phyloP scores from a whole-genome alignment of 2,797 vertebrate species.

The Ceryle rudis region DNA sequence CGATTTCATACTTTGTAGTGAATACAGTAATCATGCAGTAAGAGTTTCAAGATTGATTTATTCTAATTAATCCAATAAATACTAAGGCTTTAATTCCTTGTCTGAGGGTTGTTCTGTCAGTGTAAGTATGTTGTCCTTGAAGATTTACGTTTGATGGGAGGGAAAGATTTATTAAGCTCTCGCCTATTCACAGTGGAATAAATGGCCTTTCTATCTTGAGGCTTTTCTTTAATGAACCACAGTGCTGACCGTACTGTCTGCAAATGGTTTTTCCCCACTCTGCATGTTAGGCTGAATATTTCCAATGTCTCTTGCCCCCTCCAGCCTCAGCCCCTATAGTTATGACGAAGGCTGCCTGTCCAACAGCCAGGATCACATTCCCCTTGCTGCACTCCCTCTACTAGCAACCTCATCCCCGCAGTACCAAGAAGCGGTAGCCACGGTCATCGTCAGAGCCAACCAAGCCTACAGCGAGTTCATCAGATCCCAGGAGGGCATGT shows the following conservation, averaged over 20 bases:
- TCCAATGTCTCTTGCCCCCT: slow-evolving; percentile 5
- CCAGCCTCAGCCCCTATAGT: slow-evolving; percentile 94
- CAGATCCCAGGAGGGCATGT: slow-evolving; percentile 87
- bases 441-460: slow-evolving; percentile 93
- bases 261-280: not conserved
- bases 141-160: slow-evolving; percentile 50
- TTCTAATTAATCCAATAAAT: slow-evolving; percentile 70
- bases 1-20: slow-evolving; percentile 53
- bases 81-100: slow-evolving; percentile 55
- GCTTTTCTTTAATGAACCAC: not conserved
- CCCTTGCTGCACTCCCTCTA: slow-evolving; percentile 93
- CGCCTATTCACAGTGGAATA: slow-evolving; percentile 2
- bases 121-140: slow-evolving; percentile 52
- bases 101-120: slow-evolving; percentile 38
- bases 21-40: slow-evolving; percentile 30
- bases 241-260: not conserved
- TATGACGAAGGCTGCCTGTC: slow-evolving; percentile 95
- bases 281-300: not conserved
- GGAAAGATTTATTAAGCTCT: slow-evolving; percentile 55
- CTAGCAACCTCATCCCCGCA: slow-evolving; percentile 93
- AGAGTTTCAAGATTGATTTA: slow-evolving; percentile 57
- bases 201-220: slow-evolving; percentile 14
- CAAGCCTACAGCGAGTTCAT: slow-evolving; percentile 94
- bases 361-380: slow-evolving; percentile 98
- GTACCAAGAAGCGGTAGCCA: slow-evolving; percentile 94